Percentiles rank a stretch among this genome's conserved stretches.
phyloP scores from a whole-genome alignment of 2,888 invertebrate species.

The Drosophila limbata region DNA sequence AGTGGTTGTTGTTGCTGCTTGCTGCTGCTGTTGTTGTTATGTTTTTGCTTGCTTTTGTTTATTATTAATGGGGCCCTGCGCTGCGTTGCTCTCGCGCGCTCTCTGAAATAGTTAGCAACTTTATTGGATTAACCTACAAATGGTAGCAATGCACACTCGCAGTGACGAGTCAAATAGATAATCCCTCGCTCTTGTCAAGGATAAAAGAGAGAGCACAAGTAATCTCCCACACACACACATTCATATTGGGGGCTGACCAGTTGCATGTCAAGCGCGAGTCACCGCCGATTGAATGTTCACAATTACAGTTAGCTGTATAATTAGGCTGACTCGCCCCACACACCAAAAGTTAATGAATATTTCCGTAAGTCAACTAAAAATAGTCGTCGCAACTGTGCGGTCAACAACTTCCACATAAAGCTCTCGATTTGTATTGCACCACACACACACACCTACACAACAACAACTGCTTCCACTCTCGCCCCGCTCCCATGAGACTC shows the following conservation, averaged over 20 bases:
- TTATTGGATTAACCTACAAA: slow-evolving; percentile 68
- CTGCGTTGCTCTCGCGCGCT: slow-evolving; percentile 49
- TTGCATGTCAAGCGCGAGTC: slow-evolving; percentile 66
- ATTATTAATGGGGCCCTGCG: slow-evolving; percentile 55
- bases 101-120: slow-evolving; percentile 67
- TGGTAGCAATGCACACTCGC: slow-evolving; percentile 32
- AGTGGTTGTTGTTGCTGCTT: slow-evolving; percentile 35
- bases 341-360: slow-evolving; percentile 46
- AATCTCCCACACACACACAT: slow-evolving; percentile 6
- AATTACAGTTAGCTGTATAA: slow-evolving; percentile 44
- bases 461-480: background rate
- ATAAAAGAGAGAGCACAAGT: slow-evolving; percentile 25
- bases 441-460: slow-evolving; percentile 16
- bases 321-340: slow-evolving; percentile 43
- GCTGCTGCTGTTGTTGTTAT: slow-evolving; percentile 25
- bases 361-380: slow-evolving; percentile 54
- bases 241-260: slow-evolving; percentile 47
- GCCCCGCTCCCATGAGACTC: slow-evolving; percentile 26
- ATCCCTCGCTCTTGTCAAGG: slow-evolving; percentile 40
- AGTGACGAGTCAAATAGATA: slow-evolving; percentile 35
- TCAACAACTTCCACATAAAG: slow-evolving; percentile 52
- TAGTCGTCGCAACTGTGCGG: slow-evolving; percentile 44
- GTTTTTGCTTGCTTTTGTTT: slow-evolving; percentile 53
- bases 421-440: slow-evolving; percentile 27
- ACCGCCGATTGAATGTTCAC: slow-evolving; percentile 26